Conservation (phyloP, 2,888 invertebrate genomes). For the Drosophila atroscutellata region DNA sequence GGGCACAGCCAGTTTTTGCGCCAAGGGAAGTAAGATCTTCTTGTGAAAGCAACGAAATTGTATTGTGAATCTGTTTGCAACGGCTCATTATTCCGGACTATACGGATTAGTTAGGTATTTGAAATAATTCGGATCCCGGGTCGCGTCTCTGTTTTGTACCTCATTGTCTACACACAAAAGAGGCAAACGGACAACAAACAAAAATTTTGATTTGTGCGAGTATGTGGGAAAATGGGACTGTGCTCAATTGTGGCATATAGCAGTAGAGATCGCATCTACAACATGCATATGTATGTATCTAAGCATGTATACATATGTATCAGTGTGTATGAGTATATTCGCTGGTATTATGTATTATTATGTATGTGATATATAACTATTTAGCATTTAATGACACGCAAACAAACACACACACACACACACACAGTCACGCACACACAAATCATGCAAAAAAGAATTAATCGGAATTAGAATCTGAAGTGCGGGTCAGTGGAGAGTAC, state of each 20-base stretch:
- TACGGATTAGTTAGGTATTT: slow-evolving; percentile 25
- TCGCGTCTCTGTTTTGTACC: slow-evolving; percentile 7
- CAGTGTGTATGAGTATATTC: not conserved
- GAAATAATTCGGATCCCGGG: slow-evolving; percentile 36
- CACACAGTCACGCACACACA: slow-evolving; percentile 28
- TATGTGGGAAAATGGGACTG: slow-evolving; percentile 75
- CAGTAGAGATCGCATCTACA: slow-evolving; percentile 21
- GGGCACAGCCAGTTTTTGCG: not conserved
- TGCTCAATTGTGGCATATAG: slow-evolving; percentile 60
- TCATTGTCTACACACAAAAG: slow-evolving; percentile 62
- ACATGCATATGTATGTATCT: not conserved
- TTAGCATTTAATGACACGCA: slow-evolving; percentile 17
- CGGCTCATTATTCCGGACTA: slow-evolving; percentile 27
- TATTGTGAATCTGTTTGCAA: slow-evolving; percentile 28
- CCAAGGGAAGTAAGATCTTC: not conserved
- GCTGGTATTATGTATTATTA: slow-evolving; percentile 3
- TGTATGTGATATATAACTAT: slow-evolving; percentile 19
- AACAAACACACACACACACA: slow-evolving; percentile 6
- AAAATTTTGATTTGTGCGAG: slow-evolving; percentile 70
- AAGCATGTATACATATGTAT: not conserved
- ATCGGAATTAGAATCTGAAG: slow-evolving; percentile 37
- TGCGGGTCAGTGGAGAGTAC: slow-evolving; percentile 72
- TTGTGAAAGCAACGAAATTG: slow-evolving; percentile 5
- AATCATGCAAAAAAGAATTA: slow-evolving; percentile 21
- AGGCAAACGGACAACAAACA: slow-evolving; percentile 52